Evolutionary conservation across 2,797 vertebrate species (phyloP).

Genomic region (Scarus forsteni): DNA sequence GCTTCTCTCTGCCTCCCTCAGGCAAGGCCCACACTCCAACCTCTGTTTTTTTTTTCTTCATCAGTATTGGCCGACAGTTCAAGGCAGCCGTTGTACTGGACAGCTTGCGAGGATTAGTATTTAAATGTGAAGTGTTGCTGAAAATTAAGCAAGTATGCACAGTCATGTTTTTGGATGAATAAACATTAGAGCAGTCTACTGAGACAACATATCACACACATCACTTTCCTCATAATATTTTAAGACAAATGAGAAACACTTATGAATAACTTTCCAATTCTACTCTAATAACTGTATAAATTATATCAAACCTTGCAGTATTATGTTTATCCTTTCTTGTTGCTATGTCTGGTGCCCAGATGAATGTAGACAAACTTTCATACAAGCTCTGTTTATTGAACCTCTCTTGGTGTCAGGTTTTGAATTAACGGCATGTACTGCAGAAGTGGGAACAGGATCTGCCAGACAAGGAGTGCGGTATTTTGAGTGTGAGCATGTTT

Average conservation of each 20-base stretch:
- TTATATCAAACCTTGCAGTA: not conserved
- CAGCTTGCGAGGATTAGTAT: constrained; percentile 60
- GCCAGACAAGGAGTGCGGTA: too few relatives aligned
- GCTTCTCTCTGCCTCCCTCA: constrained; percentile 44
- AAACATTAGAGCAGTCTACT: constrained; percentile 23
- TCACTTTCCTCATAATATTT: not conserved
- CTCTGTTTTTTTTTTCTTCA: constrained; percentile 15
- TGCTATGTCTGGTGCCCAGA: not conserved
- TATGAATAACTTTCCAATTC: too few relatives aligned
- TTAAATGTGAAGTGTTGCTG: constrained; percentile 43
- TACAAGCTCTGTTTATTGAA: not conserved
- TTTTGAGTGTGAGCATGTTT: too few relatives aligned
- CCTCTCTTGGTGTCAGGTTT: too few relatives aligned
- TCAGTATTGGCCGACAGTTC: constrained; percentile 57
- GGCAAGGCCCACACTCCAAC: constrained; percentile 52
- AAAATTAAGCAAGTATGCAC: constrained; percentile 34
- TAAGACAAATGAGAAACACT: too few relatives aligned
- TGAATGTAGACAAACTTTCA: not conserved
- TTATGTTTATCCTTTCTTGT: not conserved
- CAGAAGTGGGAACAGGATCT: too few relatives aligned
- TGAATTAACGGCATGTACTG: too few relatives aligned
- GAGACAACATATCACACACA: constrained; percentile 15
- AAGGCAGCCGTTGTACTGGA: constrained; percentile 35
- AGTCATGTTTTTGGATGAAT: constrained; percentile 38
- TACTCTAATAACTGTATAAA: not conserved